A percentile compares a stretch with the other conserved stretches of the same genome.
phyloP scores from a whole-genome alignment of 1,140 invertebrate species.

The Sycophila sp. region DNA sequence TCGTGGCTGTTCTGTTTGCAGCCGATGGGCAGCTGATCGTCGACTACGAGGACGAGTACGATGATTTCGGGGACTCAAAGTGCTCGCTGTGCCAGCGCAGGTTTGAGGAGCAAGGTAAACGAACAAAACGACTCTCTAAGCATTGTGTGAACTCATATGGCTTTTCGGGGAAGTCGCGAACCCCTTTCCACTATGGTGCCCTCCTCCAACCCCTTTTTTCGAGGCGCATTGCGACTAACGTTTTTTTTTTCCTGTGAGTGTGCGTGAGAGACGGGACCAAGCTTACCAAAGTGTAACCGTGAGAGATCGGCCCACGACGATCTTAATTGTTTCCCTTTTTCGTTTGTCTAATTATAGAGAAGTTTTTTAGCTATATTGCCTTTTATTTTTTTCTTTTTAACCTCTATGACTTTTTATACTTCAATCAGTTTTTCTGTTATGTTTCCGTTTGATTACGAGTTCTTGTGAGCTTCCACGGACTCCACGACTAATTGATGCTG shows the following conservation, averaged over 20 bases:
- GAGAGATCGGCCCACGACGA: conserved; percentile 46
- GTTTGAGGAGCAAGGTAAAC: conserved; percentile 81
- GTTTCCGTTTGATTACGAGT: too few relatives aligned
- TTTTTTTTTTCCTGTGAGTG: too few relatives aligned
- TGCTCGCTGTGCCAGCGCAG: conserved; percentile 79
- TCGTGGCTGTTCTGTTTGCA: conserved; percentile 70
- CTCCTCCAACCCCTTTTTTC: too few relatives aligned
- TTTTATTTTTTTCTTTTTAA: too few relatives aligned
- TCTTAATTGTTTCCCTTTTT: background rate
- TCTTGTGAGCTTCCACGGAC: too few relatives aligned
- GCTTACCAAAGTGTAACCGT: conserved; percentile 53
- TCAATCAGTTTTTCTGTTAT: too few relatives aligned
- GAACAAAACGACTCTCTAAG: conserved; percentile 40
- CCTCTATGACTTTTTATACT: too few relatives aligned
- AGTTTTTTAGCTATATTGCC: background rate
- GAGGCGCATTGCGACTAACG: too few relatives aligned
- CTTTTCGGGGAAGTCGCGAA: too few relatives aligned
- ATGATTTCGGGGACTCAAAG: conserved; percentile 68
- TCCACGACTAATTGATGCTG: too few relatives aligned
- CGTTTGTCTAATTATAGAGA: background rate
- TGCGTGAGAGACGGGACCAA: conserved; percentile 62
- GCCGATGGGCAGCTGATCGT: conserved; percentile 72
- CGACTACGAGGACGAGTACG: conserved; percentile 72
- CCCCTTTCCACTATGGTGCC: too few relatives aligned
- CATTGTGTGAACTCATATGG: conserved; percentile 33